Conservation (phyloP, 2,888 invertebrate genomes). For the Rosalia funebris region DNA sequence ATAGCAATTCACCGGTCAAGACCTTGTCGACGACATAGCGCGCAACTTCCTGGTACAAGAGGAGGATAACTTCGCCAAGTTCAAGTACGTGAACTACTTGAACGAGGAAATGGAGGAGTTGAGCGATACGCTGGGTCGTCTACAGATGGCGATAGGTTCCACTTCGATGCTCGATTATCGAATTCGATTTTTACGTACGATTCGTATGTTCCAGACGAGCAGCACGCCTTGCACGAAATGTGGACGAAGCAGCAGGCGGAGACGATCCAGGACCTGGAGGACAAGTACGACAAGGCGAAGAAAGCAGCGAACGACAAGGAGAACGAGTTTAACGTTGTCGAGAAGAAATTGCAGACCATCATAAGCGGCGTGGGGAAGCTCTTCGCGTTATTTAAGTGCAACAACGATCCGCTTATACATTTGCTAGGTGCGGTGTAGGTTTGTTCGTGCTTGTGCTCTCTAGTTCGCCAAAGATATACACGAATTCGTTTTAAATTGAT, state of each 20-base stretch:
- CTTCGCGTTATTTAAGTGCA: slow-evolving; percentile 75
- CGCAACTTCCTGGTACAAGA: slow-evolving; percentile 84
- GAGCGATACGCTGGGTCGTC: slow-evolving; percentile 73
- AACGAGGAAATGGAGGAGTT: slow-evolving; percentile 84
- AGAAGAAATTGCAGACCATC: slow-evolving; percentile 58
- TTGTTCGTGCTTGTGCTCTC: too few relatives aligned
- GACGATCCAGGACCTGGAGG: slow-evolving; percentile 68
- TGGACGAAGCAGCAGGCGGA: slow-evolving; percentile 70
- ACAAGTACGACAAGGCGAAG: slow-evolving; percentile 56
- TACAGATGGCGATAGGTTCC: slow-evolving; percentile 75
- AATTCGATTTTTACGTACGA: not conserved
- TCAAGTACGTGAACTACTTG: slow-evolving; percentile 90
- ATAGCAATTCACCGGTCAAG: slow-evolving; percentile 71
- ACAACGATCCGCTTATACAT: slow-evolving; percentile 76
- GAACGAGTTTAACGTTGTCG: slow-evolving; percentile 52
- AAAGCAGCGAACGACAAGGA: slow-evolving; percentile 32
- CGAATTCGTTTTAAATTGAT: too few relatives aligned
- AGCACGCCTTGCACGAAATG: slow-evolving; percentile 69
- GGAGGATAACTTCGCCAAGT: slow-evolving; percentile 91
- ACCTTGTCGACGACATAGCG: slow-evolving; percentile 74
- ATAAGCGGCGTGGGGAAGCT: slow-evolving; percentile 67
- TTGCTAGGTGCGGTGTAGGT: slow-evolving; percentile 71
- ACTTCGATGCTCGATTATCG: not conserved
- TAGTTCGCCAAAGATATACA: too few relatives aligned
- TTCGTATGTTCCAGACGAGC: slow-evolving; percentile 65